Base-by-base conservation (phyloP, 2,888 invertebrate genomes). In the Strigamia transsilvanica region DNA sequence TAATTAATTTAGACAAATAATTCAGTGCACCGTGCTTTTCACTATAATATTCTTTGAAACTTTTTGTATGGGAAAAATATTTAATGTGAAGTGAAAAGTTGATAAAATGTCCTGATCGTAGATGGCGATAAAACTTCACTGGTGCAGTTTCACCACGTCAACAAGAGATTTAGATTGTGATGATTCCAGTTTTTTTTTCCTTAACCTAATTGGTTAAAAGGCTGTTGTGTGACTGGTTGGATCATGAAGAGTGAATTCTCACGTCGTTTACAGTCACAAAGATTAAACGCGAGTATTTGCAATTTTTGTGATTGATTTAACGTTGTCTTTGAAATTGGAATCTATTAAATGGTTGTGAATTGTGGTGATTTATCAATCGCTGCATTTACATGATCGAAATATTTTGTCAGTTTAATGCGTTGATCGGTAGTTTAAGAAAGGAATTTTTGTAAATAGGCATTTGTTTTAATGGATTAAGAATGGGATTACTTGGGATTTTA, bases 131-230 rank as follows among this genome's bases (percentile, higher is more conserved):
- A 56, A 18, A 56, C n/a, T 1, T 5, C 21, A 2, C n/a, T 18
- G 18, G n/a, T 2, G 56, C 56, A 56, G 51, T 51, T 56, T 56
- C 18, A 18, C 56, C 56, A 4, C 21, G 56, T 18, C 56, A 56
- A 56, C 56, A 56, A 56, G 56, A 56, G 56, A 56, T 56, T 56
- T 56, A 56, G 56, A 56, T 56, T 56, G n/a, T 56, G 56, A 18
- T 56, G 15, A 56, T 56, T 38, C 10, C 6, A 2, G 9, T 6
- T 18, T 56, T 56, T 51, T n/a, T 18, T 9, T 56, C 18, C 18
- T 56, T 9, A 18, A 4, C 7, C 18, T 56, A 56, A n/a, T n/a
- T 46, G 46, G 13, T 46, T 46, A n/a, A 13, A 56, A 56, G 56
- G 9, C 15, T 56, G 18, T 56, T 56, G 6, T 56, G 18, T 56